Conservation (phyloP, 2,888 invertebrate genomes). For the Synergus laeviventris region DNA sequence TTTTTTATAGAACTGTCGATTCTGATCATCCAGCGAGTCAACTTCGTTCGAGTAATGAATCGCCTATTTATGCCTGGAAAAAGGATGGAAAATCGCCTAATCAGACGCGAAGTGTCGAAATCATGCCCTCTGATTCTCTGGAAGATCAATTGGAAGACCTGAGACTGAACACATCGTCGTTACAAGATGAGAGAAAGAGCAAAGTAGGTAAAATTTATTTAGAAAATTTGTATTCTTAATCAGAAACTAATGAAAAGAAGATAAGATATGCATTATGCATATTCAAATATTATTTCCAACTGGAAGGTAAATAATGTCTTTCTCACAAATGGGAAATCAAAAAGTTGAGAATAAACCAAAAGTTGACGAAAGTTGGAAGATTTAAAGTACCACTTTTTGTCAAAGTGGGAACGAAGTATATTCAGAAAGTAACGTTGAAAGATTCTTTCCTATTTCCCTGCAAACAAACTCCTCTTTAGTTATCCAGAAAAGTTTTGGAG, state of each 20-base stretch:
- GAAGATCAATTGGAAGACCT: slow-evolving; percentile 69
- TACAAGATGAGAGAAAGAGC: not conserved
- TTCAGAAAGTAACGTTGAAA: slow-evolving; percentile 25
- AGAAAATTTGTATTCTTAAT: not conserved
- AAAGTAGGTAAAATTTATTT: not conserved
- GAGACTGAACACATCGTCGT: slow-evolving; percentile 49
- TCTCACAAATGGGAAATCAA: slow-evolving; percentile 7
- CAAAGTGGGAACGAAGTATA: slow-evolving; percentile 3
- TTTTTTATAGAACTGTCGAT: slow-evolving; percentile 50
- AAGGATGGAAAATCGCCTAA: slow-evolving; percentile 55
- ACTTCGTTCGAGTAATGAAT: slow-evolving; percentile 54
- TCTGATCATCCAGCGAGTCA: slow-evolving; percentile 63
- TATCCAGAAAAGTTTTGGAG: slow-evolving; percentile 9
- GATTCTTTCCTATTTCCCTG: slow-evolving; percentile 22
- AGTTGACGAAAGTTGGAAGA: not conserved
- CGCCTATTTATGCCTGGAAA: slow-evolving; percentile 63
- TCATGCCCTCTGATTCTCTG: slow-evolving; percentile 61
- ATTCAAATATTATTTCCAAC: not conserved
- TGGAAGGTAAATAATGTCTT: not conserved
- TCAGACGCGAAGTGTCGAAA: slow-evolving; percentile 47
- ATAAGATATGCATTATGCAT: not conserved
- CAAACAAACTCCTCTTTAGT: slow-evolving; percentile 33
- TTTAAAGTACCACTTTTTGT: slow-evolving; percentile 15
- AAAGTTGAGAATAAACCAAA: not conserved
- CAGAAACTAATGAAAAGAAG: too few species aligned